Percentiles rank a stretch among this genome's conserved stretches.
phyloP scores from a whole-genome alignment of 2,113 vertebrate genomes.

The Anguilla rostrata region DNA sequence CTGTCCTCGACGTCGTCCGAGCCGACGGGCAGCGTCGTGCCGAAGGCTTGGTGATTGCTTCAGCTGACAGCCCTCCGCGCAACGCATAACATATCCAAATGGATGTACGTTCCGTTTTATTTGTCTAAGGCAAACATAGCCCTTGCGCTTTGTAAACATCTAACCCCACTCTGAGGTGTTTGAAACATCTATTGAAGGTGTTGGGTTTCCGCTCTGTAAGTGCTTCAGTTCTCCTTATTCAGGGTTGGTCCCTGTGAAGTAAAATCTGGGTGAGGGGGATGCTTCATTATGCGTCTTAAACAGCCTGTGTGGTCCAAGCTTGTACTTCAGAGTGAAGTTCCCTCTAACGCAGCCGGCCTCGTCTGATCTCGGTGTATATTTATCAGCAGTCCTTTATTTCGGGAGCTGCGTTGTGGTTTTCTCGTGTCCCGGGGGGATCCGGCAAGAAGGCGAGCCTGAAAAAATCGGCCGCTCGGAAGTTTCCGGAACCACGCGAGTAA shows the following conservation, averaged over 20 bases:
- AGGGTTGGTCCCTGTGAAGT: background rate
- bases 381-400: background rate
- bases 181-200: background rate
- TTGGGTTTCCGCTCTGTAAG: too few species aligned
- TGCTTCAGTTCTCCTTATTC: too few species aligned
- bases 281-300: background rate
- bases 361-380: background rate
- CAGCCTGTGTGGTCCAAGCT: background rate
- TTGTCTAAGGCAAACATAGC: background rate
- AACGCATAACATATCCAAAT: too few species aligned
- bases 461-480: background rate
- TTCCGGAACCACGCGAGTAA: background rate
- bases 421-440: background rate
- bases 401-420: background rate
- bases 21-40: too few species aligned
- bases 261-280: background rate
- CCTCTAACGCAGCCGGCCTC: background rate
- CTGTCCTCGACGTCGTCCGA: too few species aligned
- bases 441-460: background rate
- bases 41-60: too few species aligned
- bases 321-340: background rate
- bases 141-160: too few species aligned
- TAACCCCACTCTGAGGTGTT: too few species aligned
- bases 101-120: background rate
- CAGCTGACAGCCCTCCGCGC: too few species aligned